Evolutionary conservation across 1,140 invertebrate species (phyloP), one percentile per base, ranked within the genome.

Genomic region (Eriocheir sinensis): DNA sequence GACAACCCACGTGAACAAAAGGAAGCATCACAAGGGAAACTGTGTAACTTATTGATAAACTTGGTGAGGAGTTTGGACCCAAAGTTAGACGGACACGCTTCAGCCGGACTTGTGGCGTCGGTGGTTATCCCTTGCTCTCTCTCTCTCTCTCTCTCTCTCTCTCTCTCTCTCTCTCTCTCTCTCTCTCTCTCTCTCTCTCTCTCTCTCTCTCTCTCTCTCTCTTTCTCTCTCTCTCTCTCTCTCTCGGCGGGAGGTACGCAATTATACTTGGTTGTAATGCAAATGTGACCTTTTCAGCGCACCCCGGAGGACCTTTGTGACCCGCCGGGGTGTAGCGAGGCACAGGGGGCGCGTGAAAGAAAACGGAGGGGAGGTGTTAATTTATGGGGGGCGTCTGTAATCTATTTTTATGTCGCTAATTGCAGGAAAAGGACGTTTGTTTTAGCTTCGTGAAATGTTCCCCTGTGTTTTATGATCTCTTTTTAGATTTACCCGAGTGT

Each of bases 181-280:
- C 85, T 86, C 85, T 86, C 85, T 86, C 85, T 86, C 85, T 86
- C 85, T 86, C 85, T 86, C 85, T 86, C 85, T 86, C 85, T 86
- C 85, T 86, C 85, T 86, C 36, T 86, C 85, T 85, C 81, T 85
- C 81, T 85, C 81, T 85, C 81, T 85, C 81, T 85, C 81, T 85
- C 81, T 85, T 38, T 38, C 36, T 80, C 79, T 80, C 79, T 80
- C 79, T 80, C 79, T 80, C 79, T 80, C 79, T 80, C 79, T 80
- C 79, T 80, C 79, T 3, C 79, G n/a, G n/a, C n/a, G n/a, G n/a
- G n/a, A n/a, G n/a, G n/a, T n/a, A n/a, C n/a, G n/a, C n/a, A n/a
- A n/a, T n/a, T n/a, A n/a, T 85, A 15, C 12, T n/a, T 60, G 21
- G 60, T n/a, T 72, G 60, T 27, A 72, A 72, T 72, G 60, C 60